These are phyloP conservation scores for Myiopsitta monachus DNA, from an alignment of 2,113 vertebrate genomes.

Conservation along the genomic window DNA sequence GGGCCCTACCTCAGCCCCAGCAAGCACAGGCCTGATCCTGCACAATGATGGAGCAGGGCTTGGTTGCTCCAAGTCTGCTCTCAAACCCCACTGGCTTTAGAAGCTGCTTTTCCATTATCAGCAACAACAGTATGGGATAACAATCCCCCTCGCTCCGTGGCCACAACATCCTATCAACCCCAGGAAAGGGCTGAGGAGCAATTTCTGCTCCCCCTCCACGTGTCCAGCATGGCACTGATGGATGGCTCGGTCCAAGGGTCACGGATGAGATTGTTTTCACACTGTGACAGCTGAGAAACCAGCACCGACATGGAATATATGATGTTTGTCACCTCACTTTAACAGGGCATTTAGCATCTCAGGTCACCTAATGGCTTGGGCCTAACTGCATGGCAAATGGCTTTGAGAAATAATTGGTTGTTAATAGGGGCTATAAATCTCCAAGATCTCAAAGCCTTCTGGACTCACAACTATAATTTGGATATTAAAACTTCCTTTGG, in stretches of 20 bases:
- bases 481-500: constrained; percentile 63
- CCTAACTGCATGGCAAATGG: neutral
- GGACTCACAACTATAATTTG: constrained; percentile 46
- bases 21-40: neutral
- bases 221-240: neutral
- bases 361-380: neutral
- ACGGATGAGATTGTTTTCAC: neutral
- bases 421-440: constrained; percentile 70
- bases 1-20: neutral
- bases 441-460: constrained; percentile 9
- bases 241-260: neutral
- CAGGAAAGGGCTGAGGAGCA: neutral
- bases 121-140: rapidly evolving
- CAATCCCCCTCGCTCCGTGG: rapidly evolving
- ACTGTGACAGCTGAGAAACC: neutral
- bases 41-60: neutral
- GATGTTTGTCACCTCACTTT: constrained; percentile 46
- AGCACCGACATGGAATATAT: constrained; percentile 25
- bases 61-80: neutral
- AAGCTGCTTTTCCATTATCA: neutral
- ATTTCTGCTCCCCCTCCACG: neutral
- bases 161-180: neutral
- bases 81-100: neutral
- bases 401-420: constrained; percentile 64
- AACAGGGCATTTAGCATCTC: constrained; percentile 56